phyloP scores from a whole-genome alignment of 2,113 vertebrate genomes.

The Halichoerus grypus region DNA sequence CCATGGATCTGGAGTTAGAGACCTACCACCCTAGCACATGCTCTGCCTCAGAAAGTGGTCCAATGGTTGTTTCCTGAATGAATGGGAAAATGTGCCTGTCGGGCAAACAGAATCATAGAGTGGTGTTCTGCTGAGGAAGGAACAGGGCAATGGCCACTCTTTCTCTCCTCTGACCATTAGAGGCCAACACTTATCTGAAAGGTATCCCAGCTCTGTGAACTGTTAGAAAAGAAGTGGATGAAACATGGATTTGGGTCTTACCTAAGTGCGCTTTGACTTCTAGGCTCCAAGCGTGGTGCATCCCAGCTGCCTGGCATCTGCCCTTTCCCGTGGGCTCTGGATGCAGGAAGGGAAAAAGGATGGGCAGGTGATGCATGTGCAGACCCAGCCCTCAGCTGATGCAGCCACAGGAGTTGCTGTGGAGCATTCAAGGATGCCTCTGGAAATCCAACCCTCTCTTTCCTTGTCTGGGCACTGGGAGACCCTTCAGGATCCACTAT shows the following conservation, averaged over 20 bases:
- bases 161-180: background rate
- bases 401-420: background rate
- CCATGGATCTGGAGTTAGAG: background rate
- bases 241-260: background rate
- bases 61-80: background rate
- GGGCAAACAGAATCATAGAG: background rate
- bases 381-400: background rate
- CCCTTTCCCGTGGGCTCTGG: background rate
- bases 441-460: background rate
- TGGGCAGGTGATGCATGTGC: fast-evolving
- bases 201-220: background rate
- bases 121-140: background rate
- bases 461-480: background rate
- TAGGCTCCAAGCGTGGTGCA: background rate
- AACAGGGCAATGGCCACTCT: background rate
- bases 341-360: background rate
- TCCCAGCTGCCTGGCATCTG: background rate
- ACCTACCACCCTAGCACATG: background rate
- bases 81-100: background rate
- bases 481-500: background rate
- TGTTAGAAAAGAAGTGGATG: background rate
- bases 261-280: background rate
- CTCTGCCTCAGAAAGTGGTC: background rate
- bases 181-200: background rate
- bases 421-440: background rate